Evolutionary conservation across 2,113 vertebrate species (phyloP).

Genomic region (Nothoprocta pentlandii): DNA sequence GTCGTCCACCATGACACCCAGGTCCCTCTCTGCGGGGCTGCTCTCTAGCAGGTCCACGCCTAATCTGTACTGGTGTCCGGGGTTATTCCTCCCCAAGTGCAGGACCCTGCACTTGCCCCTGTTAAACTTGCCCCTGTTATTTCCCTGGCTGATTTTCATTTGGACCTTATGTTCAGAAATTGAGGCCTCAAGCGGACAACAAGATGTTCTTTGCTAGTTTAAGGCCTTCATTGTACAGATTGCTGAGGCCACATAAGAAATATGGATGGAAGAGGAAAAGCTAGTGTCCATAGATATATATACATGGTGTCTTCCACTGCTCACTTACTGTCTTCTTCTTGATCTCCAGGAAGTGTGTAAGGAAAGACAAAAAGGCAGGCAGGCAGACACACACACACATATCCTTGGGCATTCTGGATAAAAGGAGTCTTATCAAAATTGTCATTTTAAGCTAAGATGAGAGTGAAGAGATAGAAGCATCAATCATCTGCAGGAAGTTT

Average conservation of each 20-base stretch:
- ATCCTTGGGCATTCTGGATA: background rate
- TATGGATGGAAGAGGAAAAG: background rate
- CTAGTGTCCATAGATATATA: background rate
- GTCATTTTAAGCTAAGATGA: background rate
- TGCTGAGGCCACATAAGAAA: background rate
- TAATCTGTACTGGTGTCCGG: too few relatives aligned
- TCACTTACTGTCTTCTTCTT: background rate
- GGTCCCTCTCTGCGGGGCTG: too few relatives aligned
- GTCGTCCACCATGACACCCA: too few relatives aligned
- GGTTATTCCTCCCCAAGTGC: too few relatives aligned
- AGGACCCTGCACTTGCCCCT: too few relatives aligned
- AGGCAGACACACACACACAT: rapidly evolving
- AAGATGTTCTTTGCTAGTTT: background rate
- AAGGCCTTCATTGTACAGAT: background rate
- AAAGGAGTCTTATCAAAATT: background rate
- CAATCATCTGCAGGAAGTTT: background rate
- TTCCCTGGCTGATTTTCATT: background rate
- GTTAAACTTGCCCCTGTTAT: too few relatives aligned
- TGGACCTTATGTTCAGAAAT: background rate
- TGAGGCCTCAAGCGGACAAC: background rate
- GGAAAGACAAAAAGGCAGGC: background rate
- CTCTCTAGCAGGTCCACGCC: too few relatives aligned
- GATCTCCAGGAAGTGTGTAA: background rate
- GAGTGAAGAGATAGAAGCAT: background rate
- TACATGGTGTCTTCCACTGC: background rate